These are phyloP conservation scores for Eulemur mongoz DNA, from an alignment of 2,797 vertebrate genomes.

Conservation along the genomic window DNA sequence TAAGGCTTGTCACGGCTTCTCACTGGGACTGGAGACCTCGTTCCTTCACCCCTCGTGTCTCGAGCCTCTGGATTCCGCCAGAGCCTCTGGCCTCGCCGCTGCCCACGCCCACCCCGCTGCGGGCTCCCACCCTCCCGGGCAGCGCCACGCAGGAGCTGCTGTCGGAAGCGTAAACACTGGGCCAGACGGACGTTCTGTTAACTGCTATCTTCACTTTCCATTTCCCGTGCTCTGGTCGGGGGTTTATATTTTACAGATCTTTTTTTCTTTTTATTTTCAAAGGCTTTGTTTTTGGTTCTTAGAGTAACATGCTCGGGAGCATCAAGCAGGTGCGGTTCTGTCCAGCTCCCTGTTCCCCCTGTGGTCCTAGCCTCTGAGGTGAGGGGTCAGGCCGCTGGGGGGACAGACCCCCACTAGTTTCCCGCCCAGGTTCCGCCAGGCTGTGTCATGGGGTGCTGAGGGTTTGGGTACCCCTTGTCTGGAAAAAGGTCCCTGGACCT, in stretches of 20 bases:
- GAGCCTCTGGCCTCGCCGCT: background rate
- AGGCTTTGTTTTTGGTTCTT: conserved; percentile 80
- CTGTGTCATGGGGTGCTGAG: background rate
- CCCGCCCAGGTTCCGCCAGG: background rate
- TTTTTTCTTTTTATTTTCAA: background rate
- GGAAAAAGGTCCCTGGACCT: background rate
- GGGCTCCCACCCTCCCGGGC: background rate
- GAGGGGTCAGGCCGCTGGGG: background rate
- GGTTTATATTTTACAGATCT: conserved; percentile 90
- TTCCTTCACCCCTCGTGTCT: conserved; percentile 83
- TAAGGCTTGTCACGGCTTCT: conserved; percentile 91
- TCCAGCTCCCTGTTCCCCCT: conserved; percentile 63
- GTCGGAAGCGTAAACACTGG: background rate
- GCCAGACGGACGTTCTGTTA: conserved; percentile 84
- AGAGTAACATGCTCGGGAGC: conserved; percentile 77
- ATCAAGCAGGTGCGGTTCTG: conserved; percentile 67
- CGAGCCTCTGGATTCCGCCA: conserved; percentile 56
- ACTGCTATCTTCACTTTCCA: conserved; percentile 76
- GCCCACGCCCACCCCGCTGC: background rate
- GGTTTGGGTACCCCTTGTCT: background rate
- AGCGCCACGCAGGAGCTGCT: background rate
- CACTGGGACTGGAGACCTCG: conserved; percentile 91
- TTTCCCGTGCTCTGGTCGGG: conserved; percentile 83
- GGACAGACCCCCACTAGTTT: background rate
- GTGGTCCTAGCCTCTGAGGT: background rate